Base-by-base conservation (phyloP, 2,888 invertebrate genomes). In the Spodoptera picta region DNA sequence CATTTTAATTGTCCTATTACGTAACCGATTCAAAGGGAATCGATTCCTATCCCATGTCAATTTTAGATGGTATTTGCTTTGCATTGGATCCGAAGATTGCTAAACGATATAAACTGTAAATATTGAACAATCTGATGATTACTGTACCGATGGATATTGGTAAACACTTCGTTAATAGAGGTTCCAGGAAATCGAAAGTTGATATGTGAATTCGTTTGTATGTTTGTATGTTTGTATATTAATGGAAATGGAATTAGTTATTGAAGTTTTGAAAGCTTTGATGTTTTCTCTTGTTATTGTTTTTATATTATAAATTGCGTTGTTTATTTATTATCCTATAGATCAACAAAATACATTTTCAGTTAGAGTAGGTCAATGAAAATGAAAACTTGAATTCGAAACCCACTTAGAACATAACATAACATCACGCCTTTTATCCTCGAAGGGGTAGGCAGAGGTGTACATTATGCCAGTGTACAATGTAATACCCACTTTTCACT, bases 1-100 rank as follows among this genome's bases (percentile, higher is more conserved):
- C 65, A 77, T 75, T 79, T 79, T 69, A 75, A 80, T 75, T 72
- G 49, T 57, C 62, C 47, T 50, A 79, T 75, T 79, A 77, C 75
- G 77, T 75, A 64, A 45, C 52, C 12, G 9, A 24, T 12, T 65
- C 49, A 59, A 76, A 69, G 50, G 50, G 43, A 67, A 63, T 51
- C 45, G 27, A 60, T 66, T 59, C 42, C 74, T 53, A 73, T 69
- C 46, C 65, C 54, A 61, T 60, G 46, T 52, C 41, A 54, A 43
- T 62, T 61, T 24, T 19, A 23, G 65, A 60, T 9, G 7, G 10
- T 68, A 46, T 72, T 67, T 65, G n/a, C 24, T 58, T 51, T 56
- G 41, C 46, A 14, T 49, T 50, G 4, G 12, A 27, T 53, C 10
- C 36, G 2, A 51, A 53, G 52, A 53, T 62, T 45, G n/a, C 45